phyloP scores from a whole-genome alignment of 2,888 invertebrate genomes.

The Macrophya alboannulata region DNA sequence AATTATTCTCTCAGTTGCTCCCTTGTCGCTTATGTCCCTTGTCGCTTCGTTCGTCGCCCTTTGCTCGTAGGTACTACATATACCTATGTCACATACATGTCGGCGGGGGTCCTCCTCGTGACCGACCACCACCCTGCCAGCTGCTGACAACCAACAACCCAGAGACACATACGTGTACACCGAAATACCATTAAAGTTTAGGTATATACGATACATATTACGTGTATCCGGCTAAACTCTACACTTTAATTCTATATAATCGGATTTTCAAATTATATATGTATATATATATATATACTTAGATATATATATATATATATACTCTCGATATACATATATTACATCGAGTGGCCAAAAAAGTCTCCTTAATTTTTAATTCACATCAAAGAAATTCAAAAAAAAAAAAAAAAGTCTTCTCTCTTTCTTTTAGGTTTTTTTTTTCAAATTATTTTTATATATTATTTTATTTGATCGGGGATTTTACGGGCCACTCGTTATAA shows the following conservation, averaged over 20 bases:
- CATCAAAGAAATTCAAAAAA: neutral
- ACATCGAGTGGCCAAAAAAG: constrained; percentile 19
- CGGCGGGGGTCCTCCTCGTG: constrained; percentile 22
- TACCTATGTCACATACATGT: constrained; percentile 40
- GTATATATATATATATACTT: neutral
- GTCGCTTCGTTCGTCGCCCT: constrained; percentile 16
- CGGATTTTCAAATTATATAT: constrained; percentile 37
- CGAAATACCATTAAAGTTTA: constrained; percentile 48
- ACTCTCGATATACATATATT: neutral
- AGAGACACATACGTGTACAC: constrained; percentile 34
- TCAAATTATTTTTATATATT: neutral
- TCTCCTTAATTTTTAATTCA: neutral
- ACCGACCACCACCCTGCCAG: neutral
- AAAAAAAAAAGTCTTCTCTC: neutral
- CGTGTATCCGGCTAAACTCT: constrained; percentile 41
- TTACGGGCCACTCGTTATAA: constrained; percentile 24
- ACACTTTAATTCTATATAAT: constrained; percentile 23
- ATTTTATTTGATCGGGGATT: neutral
- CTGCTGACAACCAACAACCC: constrained; percentile 2
- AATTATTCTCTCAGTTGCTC: constrained; percentile 55
- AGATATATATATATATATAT: neutral
- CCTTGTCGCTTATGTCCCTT: constrained; percentile 50
- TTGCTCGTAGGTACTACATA: too few relatives aligned
- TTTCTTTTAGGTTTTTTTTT: neutral
- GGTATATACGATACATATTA: constrained; percentile 38